These are phyloP conservation scores for Chaetorhynchus papuensis DNA, from an alignment of 2,113 vertebrate genomes.

Conservation along the genomic window DNA sequence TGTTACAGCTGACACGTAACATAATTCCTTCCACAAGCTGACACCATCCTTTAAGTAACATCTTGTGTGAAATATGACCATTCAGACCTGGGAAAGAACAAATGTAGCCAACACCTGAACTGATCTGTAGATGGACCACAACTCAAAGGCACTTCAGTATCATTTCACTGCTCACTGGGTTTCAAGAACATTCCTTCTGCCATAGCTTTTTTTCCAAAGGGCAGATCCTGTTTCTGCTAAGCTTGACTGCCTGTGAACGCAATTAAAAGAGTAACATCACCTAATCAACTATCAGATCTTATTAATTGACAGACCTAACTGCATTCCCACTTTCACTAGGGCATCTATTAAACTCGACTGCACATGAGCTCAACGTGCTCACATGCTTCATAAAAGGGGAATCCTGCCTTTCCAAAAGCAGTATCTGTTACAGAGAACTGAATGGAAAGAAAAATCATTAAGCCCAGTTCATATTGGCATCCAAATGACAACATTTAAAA, in stretches of 20 bases:
- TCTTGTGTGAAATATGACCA: background rate
- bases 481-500: background rate
- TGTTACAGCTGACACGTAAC: background rate
- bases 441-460: background rate
- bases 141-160: background rate
- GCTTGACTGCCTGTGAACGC: background rate
- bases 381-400: background rate
- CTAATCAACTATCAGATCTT: background rate
- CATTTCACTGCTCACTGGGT: background rate
- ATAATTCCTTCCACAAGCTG: background rate
- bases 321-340: background rate
- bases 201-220: background rate
- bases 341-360: background rate
- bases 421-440: background rate
- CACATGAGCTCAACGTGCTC: background rate
- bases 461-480: background rate
- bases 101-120: background rate
- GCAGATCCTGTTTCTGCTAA: background rate
- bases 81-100: background rate
- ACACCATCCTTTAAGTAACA: background rate
- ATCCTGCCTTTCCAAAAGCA: background rate
- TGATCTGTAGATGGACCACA: background rate
- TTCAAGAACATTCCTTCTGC: background rate
- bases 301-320: background rate
- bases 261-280: background rate